Percentiles rank a stretch among this genome's conserved stretches.
phyloP scores from a whole-genome alignment of 1,140 invertebrate genomes.

The Sweltsa coloradensis region DNA sequence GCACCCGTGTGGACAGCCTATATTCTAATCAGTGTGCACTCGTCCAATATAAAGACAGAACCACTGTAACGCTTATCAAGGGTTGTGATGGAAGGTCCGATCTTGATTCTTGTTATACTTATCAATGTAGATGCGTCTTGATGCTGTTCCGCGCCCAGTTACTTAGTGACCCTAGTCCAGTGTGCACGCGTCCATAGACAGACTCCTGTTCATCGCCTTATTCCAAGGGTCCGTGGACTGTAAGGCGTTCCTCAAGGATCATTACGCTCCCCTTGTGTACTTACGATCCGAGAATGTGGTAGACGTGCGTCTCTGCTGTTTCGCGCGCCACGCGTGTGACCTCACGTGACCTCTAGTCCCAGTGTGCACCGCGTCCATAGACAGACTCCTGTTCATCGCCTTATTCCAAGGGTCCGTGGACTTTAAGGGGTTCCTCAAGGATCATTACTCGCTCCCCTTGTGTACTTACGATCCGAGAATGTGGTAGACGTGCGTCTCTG shows the following conservation, averaged over 20 bases:
- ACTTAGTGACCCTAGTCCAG: constrained; percentile 54
- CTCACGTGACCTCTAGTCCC: constrained; percentile 56
- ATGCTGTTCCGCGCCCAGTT: constrained; percentile 33
- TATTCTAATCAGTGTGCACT: no score
- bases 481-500: constrained; percentile 14
- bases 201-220: constrained; percentile 44
- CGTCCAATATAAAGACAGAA: no score
- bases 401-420: constrained; percentile 31
- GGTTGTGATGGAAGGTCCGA: no score
- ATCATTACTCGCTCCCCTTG: no score
- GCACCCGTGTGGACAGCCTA: no score
- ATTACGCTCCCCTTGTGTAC: no score
- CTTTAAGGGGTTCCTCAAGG: constrained; percentile 27
- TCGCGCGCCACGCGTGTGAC: constrained; percentile 43
- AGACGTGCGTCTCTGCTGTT: constrained; percentile 11
- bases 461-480: constrained; percentile 27
- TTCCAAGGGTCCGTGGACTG: constrained; percentile 30
- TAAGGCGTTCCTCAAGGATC: no score
- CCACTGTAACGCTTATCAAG: no score
- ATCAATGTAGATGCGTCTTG: constrained; percentile 19
- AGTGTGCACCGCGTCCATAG: constrained; percentile 66
- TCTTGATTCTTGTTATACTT: no score
- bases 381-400: constrained; percentile 48
- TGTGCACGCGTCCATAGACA: constrained; percentile 68
- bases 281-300: constrained; percentile 27